phyloP scores from a whole-genome alignment of 2,888 invertebrate species.

The Lepidocyrtinus sp. region DNA sequence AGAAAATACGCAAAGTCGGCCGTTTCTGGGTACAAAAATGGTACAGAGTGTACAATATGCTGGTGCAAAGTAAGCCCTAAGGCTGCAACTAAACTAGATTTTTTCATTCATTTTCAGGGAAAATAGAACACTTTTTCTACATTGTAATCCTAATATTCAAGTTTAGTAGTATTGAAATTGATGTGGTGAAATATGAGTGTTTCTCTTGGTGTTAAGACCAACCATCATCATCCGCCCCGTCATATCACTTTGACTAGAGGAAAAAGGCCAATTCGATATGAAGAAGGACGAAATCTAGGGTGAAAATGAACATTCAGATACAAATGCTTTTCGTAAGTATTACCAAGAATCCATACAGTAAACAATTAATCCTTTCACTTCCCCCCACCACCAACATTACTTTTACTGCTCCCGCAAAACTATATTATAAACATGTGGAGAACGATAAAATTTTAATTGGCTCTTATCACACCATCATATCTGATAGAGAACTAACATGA shows the following conservation, averaged over 20 bases:
- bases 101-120: conserved; percentile 34
- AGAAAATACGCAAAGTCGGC: conserved; percentile 19
- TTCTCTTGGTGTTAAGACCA: too few species aligned
- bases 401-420: conserved; percentile 10
- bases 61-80: conserved; percentile 37
- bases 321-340: too few species aligned
- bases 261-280: too few species aligned
- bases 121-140: conserved; percentile 44
- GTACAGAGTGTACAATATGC: background rate
- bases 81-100: conserved; percentile 54
- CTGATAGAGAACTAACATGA: background rate
- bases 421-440: background rate
- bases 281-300: too few species aligned
- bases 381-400: background rate
- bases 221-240: too few species aligned
- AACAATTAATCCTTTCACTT: conserved; percentile 2
- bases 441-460: background rate
- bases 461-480: background rate
- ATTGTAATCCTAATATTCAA: conserved; percentile 14
- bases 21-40: too few species aligned
- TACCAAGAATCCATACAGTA: too few species aligned
- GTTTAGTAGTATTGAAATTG: conserved; percentile 16
- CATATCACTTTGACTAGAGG: too few species aligned
- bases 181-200: too few species aligned
- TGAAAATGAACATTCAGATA: too few species aligned